Evolutionary conservation across 1,140 invertebrate species (phyloP), one percentile per base, ranked within the genome.

Genomic region (Oedothorax gibbosus): DNA sequence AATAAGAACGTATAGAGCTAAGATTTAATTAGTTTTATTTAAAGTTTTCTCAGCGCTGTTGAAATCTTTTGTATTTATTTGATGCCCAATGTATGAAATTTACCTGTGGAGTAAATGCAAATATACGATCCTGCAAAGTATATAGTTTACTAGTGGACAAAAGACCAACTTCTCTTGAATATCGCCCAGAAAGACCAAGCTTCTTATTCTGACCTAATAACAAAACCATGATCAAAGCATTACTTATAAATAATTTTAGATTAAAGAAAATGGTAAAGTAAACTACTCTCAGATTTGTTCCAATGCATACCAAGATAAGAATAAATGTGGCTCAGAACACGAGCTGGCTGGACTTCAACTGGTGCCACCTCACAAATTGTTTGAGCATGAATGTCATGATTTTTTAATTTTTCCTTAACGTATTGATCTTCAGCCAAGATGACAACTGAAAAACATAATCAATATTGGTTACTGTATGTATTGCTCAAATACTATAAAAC

Each of bases 131-230:
- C 87, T 98, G 96, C 20, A 99, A 91, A 12, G 96, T 95, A 90
- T 99, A 99, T 56, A 99, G 91, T 92, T 99, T 99, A 90, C 98
- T 99, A n/a, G 98, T 99, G 89, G 97, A 97, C 8, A 99, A 91
- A 86, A 99, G 96, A 87, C 98, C 98, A 62, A 99, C 97, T 89
- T 99, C 98, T 85, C 95, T 93, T 0, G 97, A 98, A 88, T 97
- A 97, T 89, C 99, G 92, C 68, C 99, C 99, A 51, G 95, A 95
- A 20, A 99, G 90, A 51, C 95, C 95, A 64, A 99, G 90, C 89
- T 99, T 99, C 88, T 96, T 94, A 90, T 98, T 99, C 88, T 97
- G 93, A 51, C 92, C 92, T 91, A 87, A 50, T 90, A 76, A 35
- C 35, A 35, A 35, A 60, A 64, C n/a, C 15, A 65, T n/a, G 62